Base-by-base conservation (phyloP, 2,797 vertebrate species). In the Taeniopygia guttata region DNA sequence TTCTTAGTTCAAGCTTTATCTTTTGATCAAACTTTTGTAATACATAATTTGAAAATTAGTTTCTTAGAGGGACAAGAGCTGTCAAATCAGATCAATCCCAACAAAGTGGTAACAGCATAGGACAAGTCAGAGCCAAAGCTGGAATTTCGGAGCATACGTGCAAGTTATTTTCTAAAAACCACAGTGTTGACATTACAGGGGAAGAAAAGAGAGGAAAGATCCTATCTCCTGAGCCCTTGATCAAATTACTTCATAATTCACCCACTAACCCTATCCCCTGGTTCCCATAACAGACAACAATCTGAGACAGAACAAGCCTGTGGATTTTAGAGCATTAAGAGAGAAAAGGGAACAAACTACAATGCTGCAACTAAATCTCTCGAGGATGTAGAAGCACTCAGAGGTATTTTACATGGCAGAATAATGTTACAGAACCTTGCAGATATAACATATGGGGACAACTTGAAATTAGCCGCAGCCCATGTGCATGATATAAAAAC, bases 171-270 rank as follows among this genome's bases (percentile, higher is more conserved):
- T 84, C 78, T 66, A 42, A 81, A 94, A 96, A 81, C 93, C 95
- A 94, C 91, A 90, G 79, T 86, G 94, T 94, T 95, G 95, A 96
- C 94, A 93, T 90, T 94, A 94, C 80, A 91, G 91, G 87, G 51
- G 55, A 94, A 86, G 76, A 91, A 93, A 94, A 88, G 69, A 82
- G 60, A 93, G 58, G 51, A 93, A 90, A 94, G 95, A 95, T 95
- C 5, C 0, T 94, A 94, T 96, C 90, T 94, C 75, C 79, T 20
- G 66, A 94, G 74, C 36, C 34, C 93, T 81, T 68, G 69, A 88
- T 95, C 91, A 93, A 86, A 86, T 94, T 91, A 90, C 94, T 87
- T 73, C 70, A 78, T 73, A 93, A 96, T 78, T 95, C 87, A 91
- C 85, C 69, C 79, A 54, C 76, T 84, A 81, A 82, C 64, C 40